Evolutionary conservation across 2,113 vertebrate species (phyloP).

Genomic region (Pseudopodoces humilis): DNA sequence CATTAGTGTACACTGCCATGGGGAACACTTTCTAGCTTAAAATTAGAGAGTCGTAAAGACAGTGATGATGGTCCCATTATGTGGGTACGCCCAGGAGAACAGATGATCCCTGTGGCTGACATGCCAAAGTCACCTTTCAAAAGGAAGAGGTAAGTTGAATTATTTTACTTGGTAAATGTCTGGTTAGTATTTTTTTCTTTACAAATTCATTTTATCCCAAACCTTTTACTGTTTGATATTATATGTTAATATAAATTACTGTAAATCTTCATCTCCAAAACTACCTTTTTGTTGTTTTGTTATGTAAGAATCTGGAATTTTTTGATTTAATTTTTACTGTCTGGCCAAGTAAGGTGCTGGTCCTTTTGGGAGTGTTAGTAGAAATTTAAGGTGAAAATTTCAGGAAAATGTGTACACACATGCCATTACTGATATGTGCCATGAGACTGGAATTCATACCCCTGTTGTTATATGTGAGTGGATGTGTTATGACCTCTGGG

Average conservation of each 20-base stretch:
- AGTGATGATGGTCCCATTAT: constrained; percentile 98
- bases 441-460: background rate
- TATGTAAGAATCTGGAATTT: background rate
- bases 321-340: background rate
- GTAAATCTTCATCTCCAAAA: background rate
- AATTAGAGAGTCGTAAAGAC: constrained; percentile 87
- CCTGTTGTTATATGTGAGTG: background rate
- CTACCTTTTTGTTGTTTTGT: background rate
- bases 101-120: constrained; percentile 98
- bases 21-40: constrained; percentile 93
- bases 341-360: background rate
- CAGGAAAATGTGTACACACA: background rate
- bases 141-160: constrained; percentile 87
- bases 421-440: background rate
- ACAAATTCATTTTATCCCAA: background rate
- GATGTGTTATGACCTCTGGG: background rate
- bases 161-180: background rate
- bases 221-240: background rate
- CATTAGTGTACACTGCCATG: constrained; percentile 91
- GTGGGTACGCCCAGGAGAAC: constrained; percentile 98
- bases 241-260: background rate
- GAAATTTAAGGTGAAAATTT: background rate
- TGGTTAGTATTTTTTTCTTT: background rate
- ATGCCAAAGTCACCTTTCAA: constrained; percentile 99
- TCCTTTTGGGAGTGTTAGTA: background rate